These are phyloP conservation scores for Holacanthella duospinosa DNA, from an alignment of 2,888 invertebrate species.

Conservation along the genomic window DNA sequence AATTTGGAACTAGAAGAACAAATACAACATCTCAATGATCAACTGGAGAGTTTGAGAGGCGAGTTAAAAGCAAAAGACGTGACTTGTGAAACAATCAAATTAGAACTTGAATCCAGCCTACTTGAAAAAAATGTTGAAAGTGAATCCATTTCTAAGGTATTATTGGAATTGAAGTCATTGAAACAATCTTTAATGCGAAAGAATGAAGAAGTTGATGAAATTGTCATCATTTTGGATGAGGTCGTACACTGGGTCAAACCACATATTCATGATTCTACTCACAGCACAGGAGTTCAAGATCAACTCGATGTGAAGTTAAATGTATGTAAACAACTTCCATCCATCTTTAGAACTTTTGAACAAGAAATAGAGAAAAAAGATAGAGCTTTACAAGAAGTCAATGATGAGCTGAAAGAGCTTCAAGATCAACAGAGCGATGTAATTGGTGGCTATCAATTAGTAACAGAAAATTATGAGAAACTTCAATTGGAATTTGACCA, in stretches of 20 bases:
- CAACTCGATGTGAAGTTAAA: neutral
- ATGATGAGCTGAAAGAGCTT: neutral
- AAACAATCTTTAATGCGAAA: neutral
- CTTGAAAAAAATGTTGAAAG: constrained; percentile 1
- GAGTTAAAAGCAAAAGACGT: neutral
- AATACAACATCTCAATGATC: neutral
- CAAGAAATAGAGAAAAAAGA: neutral
- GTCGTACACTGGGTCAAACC: neutral
- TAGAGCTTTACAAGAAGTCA: neutral
- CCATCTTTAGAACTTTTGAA: neutral
- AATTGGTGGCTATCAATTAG: constrained; percentile 8
- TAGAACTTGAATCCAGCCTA: constrained; percentile 3
- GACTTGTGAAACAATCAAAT: neutral
- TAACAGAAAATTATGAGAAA: neutral
- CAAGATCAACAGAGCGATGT: neutral
- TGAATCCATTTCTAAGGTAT: neutral
- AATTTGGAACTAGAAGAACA: constrained; percentile 7
- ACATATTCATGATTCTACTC: neutral
- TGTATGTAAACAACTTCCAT: neutral
- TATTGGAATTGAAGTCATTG: neutral
- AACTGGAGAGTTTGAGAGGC: neutral
- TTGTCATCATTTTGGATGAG: neutral
- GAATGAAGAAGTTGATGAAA: neutral
- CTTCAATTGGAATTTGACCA: neutral
- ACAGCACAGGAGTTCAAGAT: neutral